Base-by-base conservation (phyloP, 1,140 invertebrate species). In the Bombus difficillimus region DNA sequence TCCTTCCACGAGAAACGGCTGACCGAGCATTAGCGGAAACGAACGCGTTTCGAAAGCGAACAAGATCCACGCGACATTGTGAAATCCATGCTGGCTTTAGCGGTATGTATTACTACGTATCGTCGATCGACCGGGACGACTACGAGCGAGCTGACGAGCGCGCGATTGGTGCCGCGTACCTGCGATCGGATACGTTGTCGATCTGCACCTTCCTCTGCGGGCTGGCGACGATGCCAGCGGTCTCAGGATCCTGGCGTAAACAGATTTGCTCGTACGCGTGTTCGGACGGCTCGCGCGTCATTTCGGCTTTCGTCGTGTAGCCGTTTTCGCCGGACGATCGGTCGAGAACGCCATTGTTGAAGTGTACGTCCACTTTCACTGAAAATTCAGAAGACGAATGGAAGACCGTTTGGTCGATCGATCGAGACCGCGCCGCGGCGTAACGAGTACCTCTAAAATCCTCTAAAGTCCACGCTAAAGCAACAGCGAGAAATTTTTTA, bases 351-450 rank as follows among this genome's bases (percentile, higher is more conserved):
- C 92, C 92, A 89, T 94, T 94, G 92, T 94, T 94, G 87, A 94
- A 92, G 91, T 95, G 95, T 82, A 95, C 94, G 89, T 95, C 95
- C 88, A 95, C 95, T 95, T 95, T 95, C 92, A 95, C 95, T 95
- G 92, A 43, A 93, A 93, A 57, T 39, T 32, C 41, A 83, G 89
- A n/a, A 28, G 37, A 41, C 32, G 10, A 28, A 47, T 10, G 47
- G 25, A n/a, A 25, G 28, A 53, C 47, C 18, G 47, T 53, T 53
- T 8, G 47, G 18, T 53, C 47, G 47, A 53, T 53, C 18, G 18
- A 1, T 53, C 47, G 47, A 22, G 18, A 53, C 47, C 5, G 47
- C 47, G 5, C 1, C 5, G 47, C 18, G 47, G 18, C 18, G 18
- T 53, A 22, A 53, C 47, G 47, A 53, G 18, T 22, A 18, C 8